These are phyloP conservation scores for Falco columbarius DNA, from an alignment of 2,797 vertebrate species.

Conservation along the genomic window DNA sequence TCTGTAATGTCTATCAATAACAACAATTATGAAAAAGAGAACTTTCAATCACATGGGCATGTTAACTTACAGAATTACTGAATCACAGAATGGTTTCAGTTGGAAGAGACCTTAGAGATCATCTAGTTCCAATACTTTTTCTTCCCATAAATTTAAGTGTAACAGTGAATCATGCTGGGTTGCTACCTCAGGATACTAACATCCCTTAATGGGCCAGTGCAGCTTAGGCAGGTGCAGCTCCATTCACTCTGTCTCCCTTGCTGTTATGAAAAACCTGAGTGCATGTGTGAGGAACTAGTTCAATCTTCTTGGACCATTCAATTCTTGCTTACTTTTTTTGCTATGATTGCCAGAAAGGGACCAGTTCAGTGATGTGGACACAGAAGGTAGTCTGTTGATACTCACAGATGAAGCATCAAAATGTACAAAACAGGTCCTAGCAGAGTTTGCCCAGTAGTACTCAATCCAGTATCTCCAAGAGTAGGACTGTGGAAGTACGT, in stretches of 20 bases:
- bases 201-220: background rate
- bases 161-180: background rate
- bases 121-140: background rate
- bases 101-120: too few relatives aligned
- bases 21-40: background rate
- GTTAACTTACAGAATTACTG: background rate
- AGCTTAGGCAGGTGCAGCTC: background rate
- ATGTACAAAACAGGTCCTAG: background rate
- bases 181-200: background rate
- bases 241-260: background rate
- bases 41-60: background rate
- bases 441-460: background rate
- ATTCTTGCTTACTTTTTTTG: background rate
- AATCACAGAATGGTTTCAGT: too few relatives aligned
- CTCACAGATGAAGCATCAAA: background rate
- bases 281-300: background rate
- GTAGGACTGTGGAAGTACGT: background rate
- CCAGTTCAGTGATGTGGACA: background rate
- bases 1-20: background rate
- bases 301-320: background rate
- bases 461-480: background rate
- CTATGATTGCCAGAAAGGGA: background rate
- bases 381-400: background rate
- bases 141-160: background rate
- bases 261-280: background rate